Base-by-base conservation (phyloP, 2,888 invertebrate species). In the Synanthedon vespiformis region DNA sequence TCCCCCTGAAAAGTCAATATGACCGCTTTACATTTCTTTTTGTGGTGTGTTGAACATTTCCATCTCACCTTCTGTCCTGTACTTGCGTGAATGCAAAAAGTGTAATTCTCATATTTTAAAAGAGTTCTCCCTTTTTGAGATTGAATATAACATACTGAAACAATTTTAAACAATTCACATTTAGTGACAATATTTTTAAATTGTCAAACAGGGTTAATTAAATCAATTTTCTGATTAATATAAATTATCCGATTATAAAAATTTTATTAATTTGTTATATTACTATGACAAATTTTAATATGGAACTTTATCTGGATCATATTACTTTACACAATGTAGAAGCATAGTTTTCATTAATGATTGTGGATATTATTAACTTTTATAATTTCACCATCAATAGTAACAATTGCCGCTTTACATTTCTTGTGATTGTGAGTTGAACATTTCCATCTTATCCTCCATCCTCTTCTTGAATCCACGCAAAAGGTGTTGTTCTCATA, bases 371-470 rank as follows among this genome's bases (percentile, higher is more conserved):
- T 48, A 14, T 51, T 51, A 18, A 40, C 12, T 16, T 22, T 22
- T 18, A 53, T n/a, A 48, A 53, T 40, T 51, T 48, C 48, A n/a
- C 27, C 48, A 13, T 53, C 51, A n/a, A 48, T 5, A 8, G 53
- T 53, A 13, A 16, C 12, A 5, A 51, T 22, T 4, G 13, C 14
- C 10, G 53, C 53, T 41, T 22, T 44, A 40, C 53, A 53, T 12
- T 47, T 47, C 13, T 40, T 48, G 10, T 22, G 12, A 11, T 18
- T 18, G 40, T 48, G 22, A 4, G 48, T 51, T 5, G 53, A 49
- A 49, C 52, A 52, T 22, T 13, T 40, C 52, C 52, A 52, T 11
- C 13, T 27, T 34, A 22, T 12, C 14, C 48, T 52, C 48, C 16
- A 1, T 10, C 48, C 48, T 48, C 11, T 13, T 10, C n/a, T 14